Base-by-base conservation (phyloP, 2,888 invertebrate species). In the Hirtodrosophila alboralis region DNA sequence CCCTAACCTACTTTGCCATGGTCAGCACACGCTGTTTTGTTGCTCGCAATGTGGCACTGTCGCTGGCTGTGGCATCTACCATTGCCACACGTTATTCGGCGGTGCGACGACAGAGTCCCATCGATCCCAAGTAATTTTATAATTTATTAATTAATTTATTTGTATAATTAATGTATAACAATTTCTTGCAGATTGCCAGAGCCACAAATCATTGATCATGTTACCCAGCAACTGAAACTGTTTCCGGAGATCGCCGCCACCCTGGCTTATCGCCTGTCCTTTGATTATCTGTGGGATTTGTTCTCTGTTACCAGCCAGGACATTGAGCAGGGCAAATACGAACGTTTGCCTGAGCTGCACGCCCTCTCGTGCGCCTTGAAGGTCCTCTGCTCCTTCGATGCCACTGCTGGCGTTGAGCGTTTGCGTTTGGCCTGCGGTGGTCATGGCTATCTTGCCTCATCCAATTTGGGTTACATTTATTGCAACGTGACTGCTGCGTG, bases 151-250 rank as follows among this genome's bases (percentile, higher is more conserved):
- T 5, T 18, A 2, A 1, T 6, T 28, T 2, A 9, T 4, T 18
- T 23, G 1, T 13, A 3, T 13, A 13, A 12, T 3, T 7, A 8
- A 2, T 26, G 4, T 21, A 9, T 34, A 9, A n/a, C 8, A 23
- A 3, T 21, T 0, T 0, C 12, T 18, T 16, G 70, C 89, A 71
- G 72, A 27, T 90, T 27, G 86, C 94, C 94, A 0, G 98, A 98
- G 89, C 95, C 95, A 0, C 96, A 97, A 90, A 96, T 98, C 76
- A 90, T 98, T 26, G 97, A 98, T 90, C 98, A 96, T 88, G 94
- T 96, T 59, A 97, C 98, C 0, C 98, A 98, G 88, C 98, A 98
- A 89, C 94, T 96, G 90, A 97, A 98, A 90, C 90, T 98, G 18
- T 94, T 98, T 75, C 95, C 98, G 0, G 92, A 94, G 76, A 92